Percentiles rank a stretch among this genome's conserved stretches.
Conservation (phyloP, 2,113 vertebrate species). For the Tamias sibiricus region DNA sequence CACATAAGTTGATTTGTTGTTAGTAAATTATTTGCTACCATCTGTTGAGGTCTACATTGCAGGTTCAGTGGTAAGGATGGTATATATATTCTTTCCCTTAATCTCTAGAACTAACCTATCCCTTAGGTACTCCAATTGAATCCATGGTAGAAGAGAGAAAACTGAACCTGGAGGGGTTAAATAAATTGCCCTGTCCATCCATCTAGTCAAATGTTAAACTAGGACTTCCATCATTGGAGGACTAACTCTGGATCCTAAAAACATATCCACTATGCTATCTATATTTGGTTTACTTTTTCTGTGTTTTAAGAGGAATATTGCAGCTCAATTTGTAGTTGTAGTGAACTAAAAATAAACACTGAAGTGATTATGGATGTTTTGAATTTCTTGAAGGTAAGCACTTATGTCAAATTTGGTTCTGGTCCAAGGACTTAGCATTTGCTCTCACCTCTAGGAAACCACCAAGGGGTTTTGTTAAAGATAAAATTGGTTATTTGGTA, state of each 20-base stretch:
- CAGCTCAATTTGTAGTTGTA: background rate
- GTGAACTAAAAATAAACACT: slow-evolving; percentile 16
- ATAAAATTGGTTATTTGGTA: slow-evolving; percentile 13
- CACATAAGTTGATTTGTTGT: background rate
- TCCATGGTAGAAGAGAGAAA: background rate
- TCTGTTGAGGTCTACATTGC: background rate
- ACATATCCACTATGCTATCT: background rate
- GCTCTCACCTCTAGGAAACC: background rate
- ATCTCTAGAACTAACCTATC: background rate
- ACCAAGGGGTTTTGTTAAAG: background rate
- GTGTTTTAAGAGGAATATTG: background rate
- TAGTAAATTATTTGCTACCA: background rate
- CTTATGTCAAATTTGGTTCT: background rate
- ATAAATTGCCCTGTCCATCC: background rate
- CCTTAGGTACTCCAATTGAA: background rate
- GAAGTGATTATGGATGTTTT: background rate
- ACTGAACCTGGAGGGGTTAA: background rate
- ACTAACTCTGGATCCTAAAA: background rate
- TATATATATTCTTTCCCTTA: background rate
- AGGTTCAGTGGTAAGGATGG: background rate
- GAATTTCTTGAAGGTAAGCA: background rate
- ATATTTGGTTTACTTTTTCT: slow-evolving; percentile 39
- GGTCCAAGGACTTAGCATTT: slow-evolving; percentile 1
- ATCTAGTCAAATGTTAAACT: background rate
- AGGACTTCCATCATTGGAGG: background rate